Evolutionary conservation across 2,888 invertebrate genomes (phyloP), one percentile per base, ranked within the genome.

Genomic region (Dastarcus helophoroides): DNA sequence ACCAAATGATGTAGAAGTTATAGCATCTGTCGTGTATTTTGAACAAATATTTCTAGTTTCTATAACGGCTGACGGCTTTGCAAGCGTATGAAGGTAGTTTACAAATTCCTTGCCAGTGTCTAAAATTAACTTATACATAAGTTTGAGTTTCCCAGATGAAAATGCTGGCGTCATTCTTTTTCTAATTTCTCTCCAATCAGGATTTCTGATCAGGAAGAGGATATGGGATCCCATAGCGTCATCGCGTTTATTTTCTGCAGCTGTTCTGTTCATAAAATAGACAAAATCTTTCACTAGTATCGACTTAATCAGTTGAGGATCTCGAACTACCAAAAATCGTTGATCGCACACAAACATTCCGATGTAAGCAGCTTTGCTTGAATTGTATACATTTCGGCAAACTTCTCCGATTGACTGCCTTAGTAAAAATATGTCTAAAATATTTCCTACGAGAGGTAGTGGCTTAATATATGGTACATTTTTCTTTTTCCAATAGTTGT

Each of bases 131-230:
- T 54, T 52, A 13, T 64, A 58, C 65, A 68, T 65, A 24, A 49
- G 50, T 41, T 61, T 67, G 37, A 71, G 50, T 45, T 68, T 69
- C 13, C 64, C 65, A 2, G 63, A 56, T 2, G 67, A 64, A 42
- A 70, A 62, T 0, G 63, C 62, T 1, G 69, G 69, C 0, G 65
- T 60, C 10, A 69, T 50, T 36, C 66, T 66, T 1, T 56, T 46
- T 13, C 71, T 53, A 9, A 69, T 44, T 21, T 54, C 55, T 39
- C 61, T 65, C 71, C 70, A 71, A 2, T 58, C 55, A 0, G 62
- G 60, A 29, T 63, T 65, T 28, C 56, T 60, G 19, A 65, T 36
- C 2, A 58, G 54, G 30, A 65, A 47, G 11, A 63, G 39, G 43
- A 59, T 55, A 17, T 51, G 52, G 45, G 58, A 54, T 1, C 56